Evolutionary conservation across 1,140 invertebrate species (phyloP).

Genomic region (Zaprionus kolodkinae): DNA sequence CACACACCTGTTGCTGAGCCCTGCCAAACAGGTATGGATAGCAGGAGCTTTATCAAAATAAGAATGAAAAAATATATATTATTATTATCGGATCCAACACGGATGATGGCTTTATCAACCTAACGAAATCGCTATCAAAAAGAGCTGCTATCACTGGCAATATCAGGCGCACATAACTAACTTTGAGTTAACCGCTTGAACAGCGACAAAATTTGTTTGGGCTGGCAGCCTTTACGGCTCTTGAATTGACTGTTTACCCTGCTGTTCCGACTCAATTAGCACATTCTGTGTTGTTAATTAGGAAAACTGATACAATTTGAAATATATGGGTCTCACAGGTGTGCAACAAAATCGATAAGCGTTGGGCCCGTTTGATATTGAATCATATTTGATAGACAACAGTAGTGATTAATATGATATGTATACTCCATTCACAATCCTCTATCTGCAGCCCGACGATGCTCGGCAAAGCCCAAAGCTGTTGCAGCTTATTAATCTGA

Average conservation of each 20-base stretch:
- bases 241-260: slow-evolving; percentile 54
- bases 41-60: slow-evolving; percentile 12
- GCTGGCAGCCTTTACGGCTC: slow-evolving; percentile 45
- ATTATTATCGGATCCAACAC: slow-evolving; percentile 12
- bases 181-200: too few species aligned
- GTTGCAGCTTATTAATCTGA: slow-evolving; percentile 94
- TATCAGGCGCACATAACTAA: slow-evolving; percentile 73
- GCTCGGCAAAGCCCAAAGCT: slow-evolving; percentile 89
- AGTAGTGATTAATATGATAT: slow-evolving; percentile 31
- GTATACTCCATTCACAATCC: slow-evolving; percentile 19
- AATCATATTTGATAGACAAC: slow-evolving; percentile 51
- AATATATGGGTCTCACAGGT: slow-evolving; percentile 68
- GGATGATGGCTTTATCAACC: slow-evolving; percentile 61
- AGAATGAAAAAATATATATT: not conserved
- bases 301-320: slow-evolving; percentile 71
- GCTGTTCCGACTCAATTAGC: slow-evolving; percentile 70
- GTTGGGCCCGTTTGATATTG: slow-evolving; percentile 28
- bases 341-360: slow-evolving; percentile 60
- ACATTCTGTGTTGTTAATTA: slow-evolving; percentile 77
- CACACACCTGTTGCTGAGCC: slow-evolving; percentile 51
- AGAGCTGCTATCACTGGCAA: slow-evolving; percentile 60
- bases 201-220: slow-evolving; percentile 32
- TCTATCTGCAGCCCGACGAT: slow-evolving; percentile 85
- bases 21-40: slow-evolving; percentile 17
- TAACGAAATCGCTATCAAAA: slow-evolving; percentile 54